Evolutionary conservation across 1,140 invertebrate genomes (phyloP).

Genomic region (Caenorhabditis brenneri): DNA sequence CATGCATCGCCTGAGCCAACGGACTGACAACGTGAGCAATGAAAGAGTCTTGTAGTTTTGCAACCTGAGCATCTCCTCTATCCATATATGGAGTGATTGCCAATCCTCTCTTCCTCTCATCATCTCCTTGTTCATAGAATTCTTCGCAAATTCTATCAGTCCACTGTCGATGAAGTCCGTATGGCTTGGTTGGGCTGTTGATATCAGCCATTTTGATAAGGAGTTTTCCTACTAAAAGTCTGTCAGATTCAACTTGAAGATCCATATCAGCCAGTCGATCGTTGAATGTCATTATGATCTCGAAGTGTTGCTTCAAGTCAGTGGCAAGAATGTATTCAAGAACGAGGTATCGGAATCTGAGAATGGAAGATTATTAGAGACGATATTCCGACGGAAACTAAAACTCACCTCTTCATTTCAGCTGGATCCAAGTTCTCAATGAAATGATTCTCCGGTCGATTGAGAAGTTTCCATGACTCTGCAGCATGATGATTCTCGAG

Average conservation of each 20-base stretch:
- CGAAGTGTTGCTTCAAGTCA: constrained; percentile 77
- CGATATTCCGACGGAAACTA: constrained; percentile 24
- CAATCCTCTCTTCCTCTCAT: constrained; percentile 75
- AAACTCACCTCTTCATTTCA: constrained; percentile 71
- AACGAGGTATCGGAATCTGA: constrained; percentile 62
- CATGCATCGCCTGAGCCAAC: constrained; percentile 76
- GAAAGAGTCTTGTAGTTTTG: constrained; percentile 76
- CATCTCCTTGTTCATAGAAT: constrained; percentile 78
- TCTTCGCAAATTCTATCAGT: constrained; percentile 76
- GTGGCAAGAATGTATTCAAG: constrained; percentile 77
- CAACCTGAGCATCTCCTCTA: constrained; percentile 75
- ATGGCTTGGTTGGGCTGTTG: constrained; percentile 75
- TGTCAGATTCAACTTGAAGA: constrained; percentile 75
- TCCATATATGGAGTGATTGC: constrained; percentile 78
- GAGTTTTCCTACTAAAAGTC: constrained; percentile 76
- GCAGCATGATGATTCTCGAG: constrained; percentile 77
- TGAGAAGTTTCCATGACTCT: constrained; percentile 75
- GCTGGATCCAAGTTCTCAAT: constrained; percentile 75
- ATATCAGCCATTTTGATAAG: constrained; percentile 77
- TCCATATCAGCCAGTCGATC: constrained; percentile 75
- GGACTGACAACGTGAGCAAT: constrained; percentile 78
- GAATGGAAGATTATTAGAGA: background rate
- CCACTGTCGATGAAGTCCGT: constrained; percentile 75
- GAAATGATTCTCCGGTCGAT: constrained; percentile 74
- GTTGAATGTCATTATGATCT: constrained; percentile 72